Conservation (phyloP, 2,113 vertebrate genomes). For the Laterallus jamaicensis region DNA sequence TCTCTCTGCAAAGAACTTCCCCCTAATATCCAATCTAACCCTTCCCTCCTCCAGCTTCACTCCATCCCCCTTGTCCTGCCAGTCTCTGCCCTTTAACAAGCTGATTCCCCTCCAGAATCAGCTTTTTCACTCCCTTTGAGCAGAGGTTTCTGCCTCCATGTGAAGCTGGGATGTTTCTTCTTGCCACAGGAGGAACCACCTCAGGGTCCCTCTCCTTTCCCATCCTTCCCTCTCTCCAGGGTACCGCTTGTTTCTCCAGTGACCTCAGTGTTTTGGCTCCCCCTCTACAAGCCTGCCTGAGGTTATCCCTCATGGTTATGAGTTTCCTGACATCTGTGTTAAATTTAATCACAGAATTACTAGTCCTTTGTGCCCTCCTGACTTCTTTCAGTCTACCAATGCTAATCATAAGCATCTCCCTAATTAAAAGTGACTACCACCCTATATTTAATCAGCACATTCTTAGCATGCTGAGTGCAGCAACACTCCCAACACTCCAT, state of each 20-base stretch:
- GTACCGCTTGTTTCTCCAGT: constrained; percentile 55
- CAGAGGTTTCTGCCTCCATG: not conserved
- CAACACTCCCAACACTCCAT: not conserved
- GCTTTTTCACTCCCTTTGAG: not conserved
- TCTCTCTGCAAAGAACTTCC: too few species aligned
- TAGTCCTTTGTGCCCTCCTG: constrained; percentile 48
- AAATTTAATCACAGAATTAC: constrained; percentile 45
- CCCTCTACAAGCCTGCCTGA: constrained; percentile 38
- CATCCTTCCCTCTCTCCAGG: constrained; percentile 49
- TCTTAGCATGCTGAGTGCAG: not conserved
- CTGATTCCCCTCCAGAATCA: too few species aligned
- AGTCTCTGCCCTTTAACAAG: too few species aligned
- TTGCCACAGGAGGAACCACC: not conserved
- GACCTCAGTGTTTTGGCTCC: constrained; percentile 62
- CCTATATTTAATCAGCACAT: not conserved
- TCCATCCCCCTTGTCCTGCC: too few species aligned
- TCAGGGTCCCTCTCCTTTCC: not conserved
- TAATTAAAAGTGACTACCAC: constrained; percentile 22
- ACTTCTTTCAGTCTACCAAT: not conserved
- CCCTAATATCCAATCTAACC: too few species aligned
- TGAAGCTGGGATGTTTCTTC: not conserved
- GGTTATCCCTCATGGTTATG: constrained; percentile 41
- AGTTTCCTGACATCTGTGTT: constrained; percentile 72
- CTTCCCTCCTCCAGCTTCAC: too few species aligned
- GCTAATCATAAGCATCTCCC: constrained; percentile 9